Percentiles rank a stretch among this genome's conserved stretches.
These are phyloP conservation scores for Sorex araneus DNA, from an alignment of 2,113 vertebrate genomes.

Conservation along the genomic window DNA sequence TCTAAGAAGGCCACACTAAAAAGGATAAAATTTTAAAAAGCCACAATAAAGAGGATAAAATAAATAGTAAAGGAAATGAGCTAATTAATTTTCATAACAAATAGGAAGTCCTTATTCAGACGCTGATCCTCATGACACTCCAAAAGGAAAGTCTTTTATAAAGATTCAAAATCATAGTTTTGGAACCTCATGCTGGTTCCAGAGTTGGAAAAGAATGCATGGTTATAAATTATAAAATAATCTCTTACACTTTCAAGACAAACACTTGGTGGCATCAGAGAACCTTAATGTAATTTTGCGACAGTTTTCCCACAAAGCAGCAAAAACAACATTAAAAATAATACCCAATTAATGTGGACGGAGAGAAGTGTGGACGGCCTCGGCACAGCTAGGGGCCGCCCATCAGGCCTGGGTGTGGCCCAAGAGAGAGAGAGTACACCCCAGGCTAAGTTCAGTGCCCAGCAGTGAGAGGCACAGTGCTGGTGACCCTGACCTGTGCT, in stretches of 20 bases:
- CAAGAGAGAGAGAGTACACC: too few relatives aligned
- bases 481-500: too few relatives aligned
- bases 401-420: too few relatives aligned
- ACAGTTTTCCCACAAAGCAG: conserved; percentile 45
- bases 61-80: neutral
- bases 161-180: conserved; percentile 6
- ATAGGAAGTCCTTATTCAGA: neutral
- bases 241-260: conserved; percentile 47
- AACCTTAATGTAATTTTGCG: conserved; percentile 49
- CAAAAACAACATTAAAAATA: neutral
- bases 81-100: conserved; percentile 17
- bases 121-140: neutral
- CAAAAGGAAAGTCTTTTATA: conserved; percentile 6
- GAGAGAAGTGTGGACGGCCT: too few relatives aligned
- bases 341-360: neutral
- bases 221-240: conserved; percentile 35
- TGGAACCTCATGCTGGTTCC: neutral
- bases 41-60: neutral
- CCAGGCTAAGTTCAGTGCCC: too few relatives aligned
- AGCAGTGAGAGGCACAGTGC: too few relatives aligned
- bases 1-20: neutral
- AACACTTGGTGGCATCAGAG: conserved; percentile 78
- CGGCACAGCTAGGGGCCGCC: neutral
- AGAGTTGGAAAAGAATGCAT: neutral
- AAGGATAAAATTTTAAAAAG: neutral